Base-by-base conservation (phyloP, 2,888 invertebrate genomes). In the Lymantria dispar region DNA sequence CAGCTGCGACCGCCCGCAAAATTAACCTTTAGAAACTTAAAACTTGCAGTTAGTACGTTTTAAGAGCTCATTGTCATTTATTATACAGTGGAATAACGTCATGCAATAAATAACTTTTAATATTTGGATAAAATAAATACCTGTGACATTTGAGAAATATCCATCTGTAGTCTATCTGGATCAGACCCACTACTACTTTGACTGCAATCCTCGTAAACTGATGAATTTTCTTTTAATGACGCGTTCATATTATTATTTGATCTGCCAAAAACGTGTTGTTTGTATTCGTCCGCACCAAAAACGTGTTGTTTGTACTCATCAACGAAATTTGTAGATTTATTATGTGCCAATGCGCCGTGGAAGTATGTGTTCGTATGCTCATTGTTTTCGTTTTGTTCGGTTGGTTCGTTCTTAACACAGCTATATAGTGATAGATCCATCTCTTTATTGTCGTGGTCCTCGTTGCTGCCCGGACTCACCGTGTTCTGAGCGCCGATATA, bases 151-250 rank as follows among this genome's bases (percentile, higher is more conserved):
- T 91, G 91, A 29, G 91, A 91, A 63, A 94, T 94, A 78, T 95
- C 95, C 82, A 95, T 95, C 72, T 95, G 95, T 67, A 95, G 83
- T 68, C 95, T 88, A 65, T 95, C 95, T 1, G 95, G 95, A 85
- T 96, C 96, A 0, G 95, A 95, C 62, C 94, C 94, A 74, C 94
- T 94, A 77, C 95, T 95, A 77, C 93, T 94, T 60, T 93, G 92
- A 70, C 93, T 94, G 72, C 92, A 93, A 42, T 93, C 93, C 60
- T 92, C 92, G 57, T 90, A 93, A 49, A 90, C 90, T 31, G 91
- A 87, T 47, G 91, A 78, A 60, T 87, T 92, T 53, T 92, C 92
- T 59, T 90, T 87, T 36, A 52, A 13, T 14, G 78, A 62, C 22
- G 72, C 63, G 67, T 83, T 83, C 49, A 74, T 67, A 70, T 83